Percentiles rank a stretch among this genome's conserved stretches.
phyloP scores from a whole-genome alignment of 2,888 invertebrate species.

The Pollenia labialis region DNA sequence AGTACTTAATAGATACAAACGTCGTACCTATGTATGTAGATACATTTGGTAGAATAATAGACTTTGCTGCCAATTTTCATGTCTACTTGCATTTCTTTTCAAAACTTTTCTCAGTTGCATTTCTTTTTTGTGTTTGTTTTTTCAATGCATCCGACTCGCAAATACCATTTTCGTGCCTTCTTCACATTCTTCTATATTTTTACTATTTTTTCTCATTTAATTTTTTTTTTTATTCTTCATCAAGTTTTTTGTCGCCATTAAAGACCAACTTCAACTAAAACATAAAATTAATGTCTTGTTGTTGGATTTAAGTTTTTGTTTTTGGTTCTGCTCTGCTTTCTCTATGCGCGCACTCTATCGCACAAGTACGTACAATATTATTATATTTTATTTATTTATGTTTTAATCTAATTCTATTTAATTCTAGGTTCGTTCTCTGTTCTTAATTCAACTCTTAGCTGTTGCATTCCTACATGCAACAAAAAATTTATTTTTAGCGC shows the following conservation, averaged over 20 bases:
- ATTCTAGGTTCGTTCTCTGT: conserved; percentile 59
- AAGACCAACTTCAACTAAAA: conserved; percentile 51
- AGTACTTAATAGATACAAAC: conserved; percentile 4
- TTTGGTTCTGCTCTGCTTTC: conserved; percentile 70
- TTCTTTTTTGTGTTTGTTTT: conserved; percentile 28
- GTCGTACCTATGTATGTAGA: background rate
- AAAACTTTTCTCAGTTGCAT: conserved; percentile 54
- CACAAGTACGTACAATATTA: conserved; percentile 1
- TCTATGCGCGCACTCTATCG: conserved; percentile 42
- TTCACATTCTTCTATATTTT: conserved; percentile 33
- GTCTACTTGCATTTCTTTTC: conserved; percentile 47
- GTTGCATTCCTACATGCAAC: conserved; percentile 67
- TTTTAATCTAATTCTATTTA: conserved; percentile 68
- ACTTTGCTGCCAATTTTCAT: conserved; percentile 54
- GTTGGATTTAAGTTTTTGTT: conserved; percentile 6
- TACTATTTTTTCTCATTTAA: too few species aligned
- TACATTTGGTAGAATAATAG: conserved; percentile 32
- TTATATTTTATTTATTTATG: conserved; percentile 27
- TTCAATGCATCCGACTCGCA: conserved; percentile 44
- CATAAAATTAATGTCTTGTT: conserved; percentile 53
- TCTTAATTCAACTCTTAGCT: conserved; percentile 46
- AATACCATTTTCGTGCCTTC: conserved; percentile 40
- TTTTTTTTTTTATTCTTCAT: conserved; percentile 9
- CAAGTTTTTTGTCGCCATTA: conserved; percentile 36
- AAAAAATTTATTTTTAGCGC: conserved; percentile 41